Percentiles rank a stretch among this genome's conserved stretches.
phyloP scores from a whole-genome alignment of 2,888 invertebrate genomes.

The Theodoxus fluviatilis region DNA sequence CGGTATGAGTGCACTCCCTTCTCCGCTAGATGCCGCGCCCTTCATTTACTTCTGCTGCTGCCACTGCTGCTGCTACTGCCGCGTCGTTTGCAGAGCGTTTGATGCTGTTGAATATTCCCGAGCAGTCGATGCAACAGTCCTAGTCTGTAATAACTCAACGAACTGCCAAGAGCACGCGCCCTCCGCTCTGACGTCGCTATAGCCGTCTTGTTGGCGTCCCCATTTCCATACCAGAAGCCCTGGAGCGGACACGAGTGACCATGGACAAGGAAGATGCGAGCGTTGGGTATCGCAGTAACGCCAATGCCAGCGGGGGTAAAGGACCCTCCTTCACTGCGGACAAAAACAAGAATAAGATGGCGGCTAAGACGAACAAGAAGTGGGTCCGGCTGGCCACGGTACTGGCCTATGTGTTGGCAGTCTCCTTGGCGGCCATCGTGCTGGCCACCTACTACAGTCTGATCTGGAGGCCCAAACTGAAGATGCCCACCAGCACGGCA shows the following conservation, averaged over 20 bases:
- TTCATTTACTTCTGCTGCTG: too few relatives aligned
- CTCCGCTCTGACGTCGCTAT: too few relatives aligned
- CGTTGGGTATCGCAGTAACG: slow-evolving; percentile 38
- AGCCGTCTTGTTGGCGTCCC: too few relatives aligned
- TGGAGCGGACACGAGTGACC: slow-evolving; percentile 4
- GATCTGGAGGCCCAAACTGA: slow-evolving; percentile 83
- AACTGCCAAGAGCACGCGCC: too few relatives aligned
- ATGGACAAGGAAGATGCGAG: slow-evolving; percentile 48
- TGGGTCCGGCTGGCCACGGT: slow-evolving; percentile 90
- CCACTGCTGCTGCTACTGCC: too few relatives aligned
- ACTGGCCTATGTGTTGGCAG: slow-evolving; percentile 90
- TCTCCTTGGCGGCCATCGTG: slow-evolving; percentile 91
- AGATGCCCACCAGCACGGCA: slow-evolving; percentile 38
- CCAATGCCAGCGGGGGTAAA: slow-evolving; percentile 32
- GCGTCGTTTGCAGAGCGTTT: too few relatives aligned
- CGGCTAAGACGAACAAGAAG: slow-evolving; percentile 73
- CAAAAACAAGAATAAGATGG: slow-evolving; percentile 59
- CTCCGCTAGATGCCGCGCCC: too few relatives aligned
- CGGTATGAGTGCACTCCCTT: too few relatives aligned
- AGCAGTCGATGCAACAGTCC: too few relatives aligned
- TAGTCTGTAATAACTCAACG: too few relatives aligned
- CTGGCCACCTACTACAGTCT: slow-evolving; percentile 92
- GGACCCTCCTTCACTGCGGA: slow-evolving; percentile 50
- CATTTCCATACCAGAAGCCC: too few relatives aligned
- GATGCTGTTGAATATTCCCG: too few relatives aligned